These are phyloP conservation scores for Alcis repandata DNA, from an alignment of 2,888 invertebrate genomes.

Conservation along the genomic window DNA sequence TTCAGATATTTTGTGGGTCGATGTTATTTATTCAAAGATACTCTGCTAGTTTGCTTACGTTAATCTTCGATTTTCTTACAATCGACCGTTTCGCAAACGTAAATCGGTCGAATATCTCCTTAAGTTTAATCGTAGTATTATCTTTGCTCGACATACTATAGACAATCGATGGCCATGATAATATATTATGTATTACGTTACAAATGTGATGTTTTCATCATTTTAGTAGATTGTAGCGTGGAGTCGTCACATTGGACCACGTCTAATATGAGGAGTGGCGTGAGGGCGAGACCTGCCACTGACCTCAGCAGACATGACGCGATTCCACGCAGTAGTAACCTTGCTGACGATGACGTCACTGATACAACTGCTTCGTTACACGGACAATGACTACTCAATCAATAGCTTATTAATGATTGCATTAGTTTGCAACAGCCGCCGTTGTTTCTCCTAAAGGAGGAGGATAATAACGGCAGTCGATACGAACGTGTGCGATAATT, in stretches of 20 bases:
- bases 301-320: conserved; percentile 62
- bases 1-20: conserved; percentile 24
- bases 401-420: conserved; percentile 44
- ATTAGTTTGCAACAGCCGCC: conserved; percentile 34
- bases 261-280: conserved; percentile 50
- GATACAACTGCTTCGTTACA: conserved; percentile 56
- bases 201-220: conserved; percentile 9
- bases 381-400: conserved; percentile 54
- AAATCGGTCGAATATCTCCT: conserved; percentile 23
- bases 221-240: background rate
- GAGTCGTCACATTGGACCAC: conserved; percentile 43
- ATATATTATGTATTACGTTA: conserved; percentile 10
- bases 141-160: conserved; percentile 14
- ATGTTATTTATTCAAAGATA: conserved; percentile 31
- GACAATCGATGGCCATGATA: conserved; percentile 9
- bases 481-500: conserved; percentile 45
- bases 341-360: conserved; percentile 53
- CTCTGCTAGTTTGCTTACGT: conserved; percentile 23
- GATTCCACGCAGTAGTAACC: conserved; percentile 55
- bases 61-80: conserved; percentile 21
- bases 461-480: conserved; percentile 33
- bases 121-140: conserved; percentile 15
- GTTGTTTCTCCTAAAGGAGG: conserved; percentile 27
- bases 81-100: conserved; percentile 20
- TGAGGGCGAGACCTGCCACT: conserved; percentile 61